These are phyloP conservation scores for Cyprinodon tularosa DNA, from an alignment of 2,113 vertebrate species.

Conservation along the genomic window DNA sequence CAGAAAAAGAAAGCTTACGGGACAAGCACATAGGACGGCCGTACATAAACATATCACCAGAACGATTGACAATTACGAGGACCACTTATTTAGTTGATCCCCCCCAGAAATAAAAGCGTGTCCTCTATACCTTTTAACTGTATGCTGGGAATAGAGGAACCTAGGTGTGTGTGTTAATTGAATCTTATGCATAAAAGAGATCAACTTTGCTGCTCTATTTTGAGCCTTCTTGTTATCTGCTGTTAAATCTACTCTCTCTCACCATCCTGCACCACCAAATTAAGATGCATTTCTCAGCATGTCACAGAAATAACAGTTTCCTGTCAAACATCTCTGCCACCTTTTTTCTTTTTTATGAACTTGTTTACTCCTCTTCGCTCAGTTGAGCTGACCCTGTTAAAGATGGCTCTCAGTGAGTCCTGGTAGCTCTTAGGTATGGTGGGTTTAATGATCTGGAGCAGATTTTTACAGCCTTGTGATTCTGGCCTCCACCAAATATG, in stretches of 20 bases:
- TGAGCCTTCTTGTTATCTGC: not conserved
- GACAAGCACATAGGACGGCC: too few relatives aligned
- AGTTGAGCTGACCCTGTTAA: not conserved
- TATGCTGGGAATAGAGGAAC: too few relatives aligned
- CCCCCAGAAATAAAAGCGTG: too few relatives aligned
- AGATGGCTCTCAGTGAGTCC: not conserved
- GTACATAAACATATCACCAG: too few relatives aligned
- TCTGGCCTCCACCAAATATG: not conserved
- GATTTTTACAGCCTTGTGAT: not conserved
- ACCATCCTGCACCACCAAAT: not conserved
- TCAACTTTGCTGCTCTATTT: not conserved
- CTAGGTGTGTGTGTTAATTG: too few relatives aligned
- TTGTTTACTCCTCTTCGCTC: not conserved
- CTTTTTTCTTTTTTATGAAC: not conserved
- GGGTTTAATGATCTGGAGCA: not conserved
- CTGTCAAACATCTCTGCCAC: too few relatives aligned
- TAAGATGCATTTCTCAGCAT: not conserved
- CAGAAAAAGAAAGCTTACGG: too few relatives aligned
- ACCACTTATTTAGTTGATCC: too few relatives aligned
- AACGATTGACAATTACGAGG: too few relatives aligned
- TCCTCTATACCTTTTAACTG: too few relatives aligned
- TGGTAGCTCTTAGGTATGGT: not conserved
- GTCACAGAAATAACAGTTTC: too few relatives aligned
- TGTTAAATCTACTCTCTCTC: not conserved
- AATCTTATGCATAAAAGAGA: not conserved